phyloP scores from a whole-genome alignment of 1,140 invertebrate genomes.

The Drosophila albomicans region DNA sequence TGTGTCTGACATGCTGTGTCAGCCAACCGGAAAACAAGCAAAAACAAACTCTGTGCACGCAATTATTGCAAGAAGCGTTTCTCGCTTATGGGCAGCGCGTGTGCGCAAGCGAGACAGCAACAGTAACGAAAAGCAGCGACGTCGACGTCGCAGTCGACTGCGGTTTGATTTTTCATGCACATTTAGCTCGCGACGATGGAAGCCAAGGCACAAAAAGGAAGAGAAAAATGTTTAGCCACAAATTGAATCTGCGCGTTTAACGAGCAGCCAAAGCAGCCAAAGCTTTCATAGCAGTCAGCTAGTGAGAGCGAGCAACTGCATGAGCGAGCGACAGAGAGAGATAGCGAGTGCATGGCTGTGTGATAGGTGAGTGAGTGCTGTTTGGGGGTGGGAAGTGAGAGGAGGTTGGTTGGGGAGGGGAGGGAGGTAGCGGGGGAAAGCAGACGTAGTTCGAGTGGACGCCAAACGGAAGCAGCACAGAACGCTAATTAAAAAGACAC shows the following conservation, averaged over 20 bases:
- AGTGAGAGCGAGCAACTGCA: background rate
- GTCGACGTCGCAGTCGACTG: slow-evolving; percentile 19
- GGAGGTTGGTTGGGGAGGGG: background rate
- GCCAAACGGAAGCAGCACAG: slow-evolving; percentile 60
- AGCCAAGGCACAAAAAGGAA: slow-evolving; percentile 67
- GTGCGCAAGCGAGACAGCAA: slow-evolving; percentile 43
- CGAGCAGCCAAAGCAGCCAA: slow-evolving; percentile 34
- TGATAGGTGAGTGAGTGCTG: background rate
- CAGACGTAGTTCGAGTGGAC: slow-evolving; percentile 66
- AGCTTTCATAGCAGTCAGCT: background rate
- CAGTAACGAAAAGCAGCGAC: slow-evolving; percentile 29
- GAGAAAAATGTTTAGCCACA: slow-evolving; percentile 80
- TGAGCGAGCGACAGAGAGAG: slow-evolving; percentile 8
- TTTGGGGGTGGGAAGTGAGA: background rate
- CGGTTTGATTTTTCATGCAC: slow-evolving; percentile 80
- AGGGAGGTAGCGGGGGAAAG: background rate
- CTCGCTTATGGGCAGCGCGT: slow-evolving; percentile 31
- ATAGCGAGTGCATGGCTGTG: background rate
- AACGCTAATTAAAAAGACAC: slow-evolving; percentile 81
- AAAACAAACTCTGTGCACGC: slow-evolving; percentile 63
- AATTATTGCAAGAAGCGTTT: slow-evolving; percentile 59
- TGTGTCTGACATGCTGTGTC: slow-evolving; percentile 40
- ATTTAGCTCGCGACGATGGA: slow-evolving; percentile 71
- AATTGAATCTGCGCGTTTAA: slow-evolving; percentile 77
- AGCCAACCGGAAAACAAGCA: slow-evolving; percentile 84